Conservation (phyloP, 2,113 vertebrate genomes). For the Chamaea fasciata region DNA sequence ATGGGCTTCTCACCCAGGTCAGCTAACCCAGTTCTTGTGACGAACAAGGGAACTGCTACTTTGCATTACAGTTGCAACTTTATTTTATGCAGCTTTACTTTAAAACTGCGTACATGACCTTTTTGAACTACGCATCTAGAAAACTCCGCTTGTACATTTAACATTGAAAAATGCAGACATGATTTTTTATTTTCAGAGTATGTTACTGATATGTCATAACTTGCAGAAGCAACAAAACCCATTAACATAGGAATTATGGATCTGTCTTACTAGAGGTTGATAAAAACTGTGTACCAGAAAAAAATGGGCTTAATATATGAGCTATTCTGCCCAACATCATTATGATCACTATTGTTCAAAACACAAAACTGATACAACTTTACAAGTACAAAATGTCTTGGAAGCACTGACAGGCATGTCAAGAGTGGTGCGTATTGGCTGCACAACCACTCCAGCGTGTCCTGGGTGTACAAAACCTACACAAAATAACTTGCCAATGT, state of each 20-base stretch:
- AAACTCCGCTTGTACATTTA: neutral
- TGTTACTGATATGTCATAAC: neutral
- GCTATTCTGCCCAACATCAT: neutral
- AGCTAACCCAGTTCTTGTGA: neutral
- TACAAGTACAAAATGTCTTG: neutral
- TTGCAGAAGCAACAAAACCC: neutral
- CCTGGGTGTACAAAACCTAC: accelerated
- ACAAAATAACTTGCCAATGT: accelerated
- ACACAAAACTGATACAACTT: neutral
- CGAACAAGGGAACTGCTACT: neutral
- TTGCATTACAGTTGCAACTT: neutral
- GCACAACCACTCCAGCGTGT: accelerated
- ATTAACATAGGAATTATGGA: neutral
- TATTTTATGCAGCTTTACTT: neutral
- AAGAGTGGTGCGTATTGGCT: accelerated
- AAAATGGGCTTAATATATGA: neutral
- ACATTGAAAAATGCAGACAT: neutral
- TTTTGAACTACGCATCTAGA: neutral
- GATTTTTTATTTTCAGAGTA: neutral
- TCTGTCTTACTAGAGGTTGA: neutral
- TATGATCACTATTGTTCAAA: neutral
- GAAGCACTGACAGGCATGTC: accelerated
- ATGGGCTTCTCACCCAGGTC: neutral
- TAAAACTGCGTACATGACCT: neutral
- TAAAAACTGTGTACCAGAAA: neutral